A percentile compares a stretch with the other conserved stretches of the same genome.
Evolutionary conservation across 2,797 vertebrate species (phyloP).

Genomic region (Echiichthys vipera): DNA sequence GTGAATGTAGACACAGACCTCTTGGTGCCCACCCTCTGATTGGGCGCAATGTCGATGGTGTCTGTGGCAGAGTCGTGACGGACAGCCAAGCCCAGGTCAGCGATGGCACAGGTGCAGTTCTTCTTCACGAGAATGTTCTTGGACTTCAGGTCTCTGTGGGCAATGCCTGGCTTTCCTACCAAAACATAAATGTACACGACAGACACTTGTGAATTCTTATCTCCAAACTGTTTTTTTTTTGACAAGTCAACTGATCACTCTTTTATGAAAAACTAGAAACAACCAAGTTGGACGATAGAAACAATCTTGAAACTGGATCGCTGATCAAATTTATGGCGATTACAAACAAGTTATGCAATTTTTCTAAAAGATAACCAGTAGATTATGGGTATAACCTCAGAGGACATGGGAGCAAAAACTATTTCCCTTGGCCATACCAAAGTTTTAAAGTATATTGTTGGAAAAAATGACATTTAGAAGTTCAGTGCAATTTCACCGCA

Average conservation of each 20-base stretch:
- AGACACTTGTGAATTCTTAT: neutral
- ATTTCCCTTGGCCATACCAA: neutral
- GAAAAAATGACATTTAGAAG: neutral
- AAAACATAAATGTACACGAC: neutral
- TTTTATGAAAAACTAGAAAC: neutral
- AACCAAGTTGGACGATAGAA: too few relatives aligned
- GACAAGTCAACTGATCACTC: neutral
- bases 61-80: constrained; percentile 93
- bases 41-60: constrained; percentile 96
- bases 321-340: too few relatives aligned
- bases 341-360: neutral
- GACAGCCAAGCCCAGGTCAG: constrained; percentile 94
- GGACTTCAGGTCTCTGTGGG: constrained; percentile 95
- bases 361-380: neutral
- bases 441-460: neutral
- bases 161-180: constrained; percentile 95
- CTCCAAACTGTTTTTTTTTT: neutral
- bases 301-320: too few relatives aligned
- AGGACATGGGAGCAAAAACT: neutral
- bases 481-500: neutral
- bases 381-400: neutral
- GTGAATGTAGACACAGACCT: constrained; percentile 78
- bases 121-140: constrained; percentile 98
- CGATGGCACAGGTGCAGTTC: constrained; percentile 94
- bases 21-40: constrained; percentile 96